Base-by-base conservation (phyloP, 2,797 vertebrate genomes). In the Cynodonichthys magdalenae region DNA sequence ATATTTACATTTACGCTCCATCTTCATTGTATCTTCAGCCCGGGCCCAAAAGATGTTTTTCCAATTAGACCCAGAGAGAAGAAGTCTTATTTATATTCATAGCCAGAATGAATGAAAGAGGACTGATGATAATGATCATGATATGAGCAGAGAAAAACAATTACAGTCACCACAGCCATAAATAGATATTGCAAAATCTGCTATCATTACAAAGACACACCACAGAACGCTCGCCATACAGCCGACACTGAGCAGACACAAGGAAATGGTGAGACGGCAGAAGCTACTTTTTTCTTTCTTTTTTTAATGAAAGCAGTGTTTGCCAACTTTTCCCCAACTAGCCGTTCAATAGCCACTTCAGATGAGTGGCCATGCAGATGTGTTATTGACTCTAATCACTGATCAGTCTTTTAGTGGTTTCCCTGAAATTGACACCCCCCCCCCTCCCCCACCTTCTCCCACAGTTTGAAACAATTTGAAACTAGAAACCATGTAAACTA, bases 61-160 rank as follows among this genome's bases (percentile, higher is more conserved):
- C 80, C 76, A 86, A 85, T 87, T 85, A 88, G 79, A 61, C 59
- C 51, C 67, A 53, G 88, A 66, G 62, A 41, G 70, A 36, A 73
- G 54, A 81, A 81, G 70, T 71, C 71, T 90, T 79, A 80, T 90
- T 82, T 84, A 89, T 93, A 89, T 92, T 80, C 86, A 81, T 75
- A 81, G 81, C 83, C 63, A 72, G 74, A 80, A 53, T 58, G 86
- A 90, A 84, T 81, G 84, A 63, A 73, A 84, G 75, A 79, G 89
- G 64, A 74, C 84, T 89, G 87, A 84, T 81, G 75, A 80, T 89
- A 80, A 87, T 92, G 83, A 90, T 90, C 79, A 76, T 79, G 63
- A 91, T 87, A 81, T 84, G 77, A 87, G 83, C 64, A 71, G 84
- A 72, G 87, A 44, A 53, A 90, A 90, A 76, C 75, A 75, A 87